A percentile compares a stretch with the other conserved stretches of the same genome.
These are phyloP conservation scores for Choristoneura rosaceana DNA, from an alignment of 2,888 invertebrate genomes.

Conservation along the genomic window DNA sequence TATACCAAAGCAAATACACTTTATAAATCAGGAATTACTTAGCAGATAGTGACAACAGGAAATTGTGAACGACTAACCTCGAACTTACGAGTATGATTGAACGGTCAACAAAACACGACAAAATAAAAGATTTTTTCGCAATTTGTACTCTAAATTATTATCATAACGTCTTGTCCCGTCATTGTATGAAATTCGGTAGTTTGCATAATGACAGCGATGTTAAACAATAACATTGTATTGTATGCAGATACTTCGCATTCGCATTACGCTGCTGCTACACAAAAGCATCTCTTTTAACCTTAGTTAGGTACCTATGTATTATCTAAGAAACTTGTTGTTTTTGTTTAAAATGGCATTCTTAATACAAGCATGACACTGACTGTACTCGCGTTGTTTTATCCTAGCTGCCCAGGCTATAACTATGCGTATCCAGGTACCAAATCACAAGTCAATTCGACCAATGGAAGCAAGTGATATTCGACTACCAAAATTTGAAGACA, in stretches of 20 bases:
- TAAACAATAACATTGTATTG: slow-evolving; percentile 32
- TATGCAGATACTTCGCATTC: slow-evolving; percentile 33
- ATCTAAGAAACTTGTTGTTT: not conserved
- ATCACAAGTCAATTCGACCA: too few relatives aligned
- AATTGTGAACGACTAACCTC: not conserved
- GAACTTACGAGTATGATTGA: not conserved
- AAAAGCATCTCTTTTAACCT: not conserved
- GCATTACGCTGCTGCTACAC: slow-evolving; percentile 4
- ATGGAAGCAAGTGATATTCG: too few relatives aligned
- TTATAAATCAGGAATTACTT: not conserved
- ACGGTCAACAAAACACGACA: not conserved
- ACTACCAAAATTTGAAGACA: too few relatives aligned
- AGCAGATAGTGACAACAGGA: not conserved
- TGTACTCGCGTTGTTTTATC: too few relatives aligned
- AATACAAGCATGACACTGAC: too few relatives aligned
- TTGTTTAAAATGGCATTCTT: too few relatives aligned
- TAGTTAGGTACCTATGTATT: not conserved
- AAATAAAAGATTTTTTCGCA: not conserved
- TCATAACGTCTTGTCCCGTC: not conserved
- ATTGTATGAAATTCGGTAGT: slow-evolving; percentile 5
- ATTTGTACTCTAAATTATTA: not conserved
- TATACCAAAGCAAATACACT: not conserved
- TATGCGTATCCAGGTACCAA: too few relatives aligned
- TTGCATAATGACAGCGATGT: slow-evolving; percentile 4
- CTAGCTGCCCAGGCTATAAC: too few relatives aligned